Evolutionary conservation across 2,888 invertebrate species (phyloP).

Genomic region (Mechanitis mazaeus): DNA sequence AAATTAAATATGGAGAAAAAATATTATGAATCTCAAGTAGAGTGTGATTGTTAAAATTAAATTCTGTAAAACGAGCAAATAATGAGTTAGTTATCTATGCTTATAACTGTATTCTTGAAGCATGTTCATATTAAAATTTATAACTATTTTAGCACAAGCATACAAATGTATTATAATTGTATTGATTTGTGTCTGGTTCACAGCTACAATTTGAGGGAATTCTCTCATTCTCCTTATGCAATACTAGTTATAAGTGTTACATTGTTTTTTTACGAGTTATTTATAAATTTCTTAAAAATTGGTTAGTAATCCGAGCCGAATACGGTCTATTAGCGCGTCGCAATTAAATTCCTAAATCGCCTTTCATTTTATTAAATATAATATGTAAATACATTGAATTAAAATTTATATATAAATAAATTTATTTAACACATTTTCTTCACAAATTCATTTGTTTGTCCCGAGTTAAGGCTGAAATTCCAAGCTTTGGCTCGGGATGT

Average conservation of each 20-base stretch:
- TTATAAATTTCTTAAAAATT: constrained; percentile 58
- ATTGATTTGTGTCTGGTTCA: constrained; percentile 9
- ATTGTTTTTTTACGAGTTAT: constrained; percentile 72
- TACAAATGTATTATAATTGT: not conserved
- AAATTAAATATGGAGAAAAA: no score
- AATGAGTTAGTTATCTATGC: not conserved
- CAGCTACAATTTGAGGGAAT: constrained; percentile 27
- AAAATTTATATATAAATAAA: not conserved
- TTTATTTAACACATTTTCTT: not conserved
- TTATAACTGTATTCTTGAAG: not conserved
- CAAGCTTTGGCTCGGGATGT: not conserved
- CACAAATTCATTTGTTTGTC: not conserved
- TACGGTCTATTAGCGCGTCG: constrained; percentile 34
- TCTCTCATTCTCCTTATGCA: constrained; percentile 72
- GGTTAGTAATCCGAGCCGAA: constrained; percentile 51
- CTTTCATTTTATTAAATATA: constrained; percentile 1
- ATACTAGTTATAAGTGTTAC: constrained; percentile 76
- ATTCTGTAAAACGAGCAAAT: no score
- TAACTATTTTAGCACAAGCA: not conserved
- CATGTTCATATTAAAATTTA: no score
- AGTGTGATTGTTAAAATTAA: no score
- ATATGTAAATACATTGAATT: constrained; percentile 1
- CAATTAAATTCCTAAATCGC: constrained; percentile 14
- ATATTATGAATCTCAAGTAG: no score
- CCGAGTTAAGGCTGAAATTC: not conserved